These are phyloP conservation scores for Eupithecia insigniata DNA, from an alignment of 2,888 invertebrate species.

Conservation along the genomic window DNA sequence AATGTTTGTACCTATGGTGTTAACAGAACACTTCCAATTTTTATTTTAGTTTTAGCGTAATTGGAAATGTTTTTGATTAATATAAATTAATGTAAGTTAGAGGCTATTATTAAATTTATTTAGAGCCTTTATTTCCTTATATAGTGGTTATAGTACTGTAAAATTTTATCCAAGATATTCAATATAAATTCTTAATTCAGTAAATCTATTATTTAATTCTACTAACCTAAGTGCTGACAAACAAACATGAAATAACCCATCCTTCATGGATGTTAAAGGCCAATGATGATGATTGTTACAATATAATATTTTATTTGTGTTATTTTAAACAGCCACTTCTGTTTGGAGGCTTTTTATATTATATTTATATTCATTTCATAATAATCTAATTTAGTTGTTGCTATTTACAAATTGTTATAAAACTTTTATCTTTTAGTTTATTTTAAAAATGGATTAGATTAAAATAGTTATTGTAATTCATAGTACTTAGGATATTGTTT, in stretches of 20 bases:
- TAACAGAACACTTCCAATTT: constrained; percentile 38
- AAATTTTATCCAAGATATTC: constrained; percentile 56
- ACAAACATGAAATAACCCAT: not conserved
- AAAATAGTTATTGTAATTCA: constrained; percentile 21
- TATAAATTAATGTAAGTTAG: constrained; percentile 53
- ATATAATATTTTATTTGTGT: constrained; percentile 62
- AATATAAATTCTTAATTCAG: constrained; percentile 56
- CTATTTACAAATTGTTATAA: constrained; percentile 79
- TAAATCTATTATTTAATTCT: constrained; percentile 1
- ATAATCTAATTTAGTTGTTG: constrained; percentile 67
- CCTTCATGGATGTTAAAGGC: not conserved
- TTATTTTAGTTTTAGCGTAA: constrained; percentile 35
- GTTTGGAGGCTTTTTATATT: constrained; percentile 74
- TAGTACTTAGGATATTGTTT: constrained; percentile 41
- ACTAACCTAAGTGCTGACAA: not conserved
- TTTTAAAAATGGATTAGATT: constrained; percentile 55
- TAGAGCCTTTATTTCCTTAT: constrained; percentile 53
- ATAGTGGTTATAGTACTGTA: constrained; percentile 50
- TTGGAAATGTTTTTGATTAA: constrained; percentile 38
- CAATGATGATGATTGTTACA: not conserved
- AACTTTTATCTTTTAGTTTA: constrained; percentile 64
- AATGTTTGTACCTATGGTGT: constrained; percentile 41
- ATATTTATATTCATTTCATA: no score
- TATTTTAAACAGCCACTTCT: constrained; percentile 65
- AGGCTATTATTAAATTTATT: constrained; percentile 64